Evolutionary conservation across 2,797 vertebrate genomes (phyloP), one percentile per base, ranked within the genome.

Genomic region (Onychomys torridus): DNA sequence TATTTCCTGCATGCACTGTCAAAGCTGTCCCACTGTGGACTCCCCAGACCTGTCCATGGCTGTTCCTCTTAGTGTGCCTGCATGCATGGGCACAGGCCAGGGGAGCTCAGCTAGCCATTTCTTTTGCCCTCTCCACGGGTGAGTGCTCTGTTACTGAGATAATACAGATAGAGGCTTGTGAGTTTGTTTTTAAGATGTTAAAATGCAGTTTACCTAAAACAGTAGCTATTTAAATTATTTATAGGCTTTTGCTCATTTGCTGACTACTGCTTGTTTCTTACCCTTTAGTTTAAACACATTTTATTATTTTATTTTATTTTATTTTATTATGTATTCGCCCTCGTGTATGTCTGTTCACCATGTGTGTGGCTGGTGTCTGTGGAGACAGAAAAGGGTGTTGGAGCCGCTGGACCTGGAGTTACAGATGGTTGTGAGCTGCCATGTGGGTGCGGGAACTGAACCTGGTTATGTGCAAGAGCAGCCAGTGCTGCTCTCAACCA

Each of bases 131-230:
- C 10, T 40, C 8, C 8, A 0, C 0, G 19, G 52, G 12, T 21
- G 27, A 94, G 37, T 40, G 69, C 37, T 55, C 87, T 11, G 8
- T 34, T 32, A 29, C 52, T 82, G 65, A 92, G 37, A 1, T 40
- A 25, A 9, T 40, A 52, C 13, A 65, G 61, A 61, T 5, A 37
- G 25, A 92, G 46, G 25, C 37, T 55, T 55, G 2, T 73, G 63
- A 16, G 0, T 91, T 95, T 93, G 57, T 95, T 92, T 95, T 85
- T 63, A 92, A 90, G 93, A 81, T 90, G 46, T 37, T 76, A 81
- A 93, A 88, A 43, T 76, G 6, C 34, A 93, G 25, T 85, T 94
- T 81, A 81, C 27, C 32, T 77, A n/a, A 85, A 84, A 79, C 13
- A 49, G 5, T 57, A 94, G 87, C 46, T 88, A 61, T 90, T 95